phyloP scores from a whole-genome alignment of 1,140 invertebrate species.

The Danaus plexippus region DNA sequence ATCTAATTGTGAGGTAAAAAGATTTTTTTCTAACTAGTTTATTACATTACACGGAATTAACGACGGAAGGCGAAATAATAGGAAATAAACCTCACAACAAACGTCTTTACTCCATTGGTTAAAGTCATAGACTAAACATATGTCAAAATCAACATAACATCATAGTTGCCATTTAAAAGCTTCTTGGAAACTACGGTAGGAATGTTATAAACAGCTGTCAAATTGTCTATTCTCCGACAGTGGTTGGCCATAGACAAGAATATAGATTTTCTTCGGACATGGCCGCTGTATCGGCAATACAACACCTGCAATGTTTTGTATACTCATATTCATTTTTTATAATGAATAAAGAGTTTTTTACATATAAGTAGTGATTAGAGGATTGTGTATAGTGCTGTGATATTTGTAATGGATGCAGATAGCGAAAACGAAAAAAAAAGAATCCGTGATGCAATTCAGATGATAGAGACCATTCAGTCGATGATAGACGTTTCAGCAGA shows the following conservation, averaged over 20 bases:
- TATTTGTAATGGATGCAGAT: conserved; percentile 73
- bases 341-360: conserved; percentile 69
- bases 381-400: conserved; percentile 67
- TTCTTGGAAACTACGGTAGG: conserved; percentile 13
- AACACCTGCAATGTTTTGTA: conserved; percentile 70
- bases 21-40: conserved; percentile 57
- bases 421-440: conserved; percentile 73
- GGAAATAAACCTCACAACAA: conserved; percentile 63
- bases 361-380: conserved; percentile 62
- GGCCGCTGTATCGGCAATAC: conserved; percentile 70
- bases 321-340: conserved; percentile 68
- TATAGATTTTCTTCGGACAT: conserved; percentile 70
- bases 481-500: conserved; percentile 96
- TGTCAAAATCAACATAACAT: conserved; percentile 14
- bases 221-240: conserved; percentile 39
- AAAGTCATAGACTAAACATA: conserved; percentile 60
- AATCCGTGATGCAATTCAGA: conserved; percentile 77
- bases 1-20: conserved; percentile 51
- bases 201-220: conserved; percentile 39
- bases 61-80: conserved; percentile 64
- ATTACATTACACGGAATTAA: conserved; percentile 58
- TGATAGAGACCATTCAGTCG: conserved; percentile 77
- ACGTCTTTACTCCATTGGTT: conserved; percentile 56
- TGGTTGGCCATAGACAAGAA: conserved; percentile 55
- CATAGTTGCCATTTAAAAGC: conserved; percentile 18